Conservation (phyloP, 2,113 vertebrate genomes). For the Orthonyx spaldingii region DNA sequence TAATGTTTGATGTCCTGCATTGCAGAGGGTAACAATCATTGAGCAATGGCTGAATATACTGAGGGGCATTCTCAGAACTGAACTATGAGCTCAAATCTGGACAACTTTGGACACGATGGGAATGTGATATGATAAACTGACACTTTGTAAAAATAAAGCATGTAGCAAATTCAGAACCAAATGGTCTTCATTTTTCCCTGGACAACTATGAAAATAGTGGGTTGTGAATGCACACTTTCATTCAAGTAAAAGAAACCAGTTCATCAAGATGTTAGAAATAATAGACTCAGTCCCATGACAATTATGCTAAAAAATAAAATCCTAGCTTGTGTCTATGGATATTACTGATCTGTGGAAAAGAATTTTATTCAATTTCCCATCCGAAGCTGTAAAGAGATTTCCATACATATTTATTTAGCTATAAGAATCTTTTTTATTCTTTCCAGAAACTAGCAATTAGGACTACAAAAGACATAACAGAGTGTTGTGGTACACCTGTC, state of each 20-base stretch:
- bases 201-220: neutral
- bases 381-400: conserved; percentile 4
- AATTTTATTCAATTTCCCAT: neutral
- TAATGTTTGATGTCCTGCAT: neutral
- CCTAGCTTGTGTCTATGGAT: neutral
- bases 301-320: neutral
- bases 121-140: neutral
- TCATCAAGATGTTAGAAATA: neutral
- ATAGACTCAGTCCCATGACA: neutral
- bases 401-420: neutral
- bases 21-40: neutral
- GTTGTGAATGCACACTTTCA: neutral
- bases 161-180: neutral
- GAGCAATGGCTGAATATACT: neutral
- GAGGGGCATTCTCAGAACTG: neutral
- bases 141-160: neutral
- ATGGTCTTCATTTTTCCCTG: neutral
- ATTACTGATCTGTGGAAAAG: neutral
- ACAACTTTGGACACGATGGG: neutral
- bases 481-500: neutral
- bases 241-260: neutral
- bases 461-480: neutral
- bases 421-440: neutral
- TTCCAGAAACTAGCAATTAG: neutral
- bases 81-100: neutral